phyloP scores from a whole-genome alignment of 2,888 invertebrate genomes.

The Troides aeacus region DNA sequence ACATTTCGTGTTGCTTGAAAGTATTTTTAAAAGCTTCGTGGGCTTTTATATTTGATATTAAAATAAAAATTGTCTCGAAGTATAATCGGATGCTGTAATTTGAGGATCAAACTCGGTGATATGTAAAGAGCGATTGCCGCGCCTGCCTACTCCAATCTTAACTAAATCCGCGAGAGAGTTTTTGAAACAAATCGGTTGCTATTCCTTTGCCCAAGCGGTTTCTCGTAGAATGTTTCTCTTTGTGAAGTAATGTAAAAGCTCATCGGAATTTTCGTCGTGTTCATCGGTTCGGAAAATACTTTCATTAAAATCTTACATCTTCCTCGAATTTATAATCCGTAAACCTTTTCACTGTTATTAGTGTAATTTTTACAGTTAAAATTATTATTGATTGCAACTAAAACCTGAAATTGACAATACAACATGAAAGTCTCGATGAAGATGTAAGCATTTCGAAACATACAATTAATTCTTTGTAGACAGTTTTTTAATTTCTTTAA shows the following conservation, averaged over 20 bases:
- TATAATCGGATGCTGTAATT: background rate
- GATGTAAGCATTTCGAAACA: no score
- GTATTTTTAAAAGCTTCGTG: no score
- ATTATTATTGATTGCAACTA: background rate
- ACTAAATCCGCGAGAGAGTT: constrained; percentile 1
- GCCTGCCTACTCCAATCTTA: background rate
- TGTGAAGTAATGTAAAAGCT: constrained; percentile 8
- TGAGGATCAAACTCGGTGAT: background rate
- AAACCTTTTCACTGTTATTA: background rate
- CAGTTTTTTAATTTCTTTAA: no score
- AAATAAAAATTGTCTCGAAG: background rate
- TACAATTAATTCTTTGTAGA: no score
- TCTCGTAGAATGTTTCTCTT: constrained; percentile 6
- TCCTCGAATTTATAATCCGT: background rate
- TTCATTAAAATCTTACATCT: constrained; percentile 1
- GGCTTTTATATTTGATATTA: no score
- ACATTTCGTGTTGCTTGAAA: no score
- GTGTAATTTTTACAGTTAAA: background rate
- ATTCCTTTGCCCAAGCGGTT: constrained; percentile 6
- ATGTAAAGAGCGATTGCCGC: background rate
- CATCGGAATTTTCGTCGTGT: constrained; percentile 6
- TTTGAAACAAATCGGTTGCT: constrained; percentile 4
- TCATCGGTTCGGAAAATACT: constrained; percentile 7
- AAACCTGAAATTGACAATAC: no score
- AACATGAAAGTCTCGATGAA: no score